These are phyloP conservation scores for Drosophila stalkeri DNA, from an alignment of 2,888 invertebrate genomes.

Conservation along the genomic window DNA sequence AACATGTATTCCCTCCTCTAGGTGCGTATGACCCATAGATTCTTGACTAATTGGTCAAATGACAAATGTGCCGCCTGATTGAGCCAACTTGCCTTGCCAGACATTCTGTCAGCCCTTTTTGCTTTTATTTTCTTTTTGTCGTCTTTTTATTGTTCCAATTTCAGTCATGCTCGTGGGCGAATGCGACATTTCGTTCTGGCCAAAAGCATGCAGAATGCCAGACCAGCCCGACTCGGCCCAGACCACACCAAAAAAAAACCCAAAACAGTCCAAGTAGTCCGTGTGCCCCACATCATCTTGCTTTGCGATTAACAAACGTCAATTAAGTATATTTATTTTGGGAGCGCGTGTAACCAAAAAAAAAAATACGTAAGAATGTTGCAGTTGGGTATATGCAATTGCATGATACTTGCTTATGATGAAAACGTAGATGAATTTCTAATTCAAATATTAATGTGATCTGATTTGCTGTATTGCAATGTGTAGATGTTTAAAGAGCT, in stretches of 20 bases:
- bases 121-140: not conserved
- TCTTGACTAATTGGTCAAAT: slow-evolving; percentile 48
- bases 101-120: slow-evolving; percentile 73
- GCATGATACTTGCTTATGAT: not conserved
- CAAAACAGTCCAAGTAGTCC: slow-evolving; percentile 12
- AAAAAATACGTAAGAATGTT: slow-evolving; percentile 6
- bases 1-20: not conserved
- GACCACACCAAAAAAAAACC: slow-evolving; percentile 9
- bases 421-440: not conserved
- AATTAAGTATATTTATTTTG: slow-evolving; percentile 76
- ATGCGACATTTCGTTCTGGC: slow-evolving; percentile 21
- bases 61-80: slow-evolving; percentile 33
- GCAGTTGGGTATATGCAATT: not conserved
- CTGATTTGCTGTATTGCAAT: not conserved
- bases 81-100: slow-evolving; percentile 39
- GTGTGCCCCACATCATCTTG: slow-evolving; percentile 40
- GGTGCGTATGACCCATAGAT: slow-evolving; percentile 7
- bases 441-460: not conserved
- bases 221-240: slow-evolving; percentile 6
- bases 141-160: slow-evolving; percentile 60
- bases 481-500: not conserved
- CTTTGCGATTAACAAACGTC: slow-evolving; percentile 74
- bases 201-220: slow-evolving; percentile 41
- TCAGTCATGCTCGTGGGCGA: slow-evolving; percentile 50
- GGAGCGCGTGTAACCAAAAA: slow-evolving; percentile 72